These are phyloP conservation scores for Pseudococcus longispinus DNA, from an alignment of 2,888 invertebrate species.

Conservation along the genomic window DNA sequence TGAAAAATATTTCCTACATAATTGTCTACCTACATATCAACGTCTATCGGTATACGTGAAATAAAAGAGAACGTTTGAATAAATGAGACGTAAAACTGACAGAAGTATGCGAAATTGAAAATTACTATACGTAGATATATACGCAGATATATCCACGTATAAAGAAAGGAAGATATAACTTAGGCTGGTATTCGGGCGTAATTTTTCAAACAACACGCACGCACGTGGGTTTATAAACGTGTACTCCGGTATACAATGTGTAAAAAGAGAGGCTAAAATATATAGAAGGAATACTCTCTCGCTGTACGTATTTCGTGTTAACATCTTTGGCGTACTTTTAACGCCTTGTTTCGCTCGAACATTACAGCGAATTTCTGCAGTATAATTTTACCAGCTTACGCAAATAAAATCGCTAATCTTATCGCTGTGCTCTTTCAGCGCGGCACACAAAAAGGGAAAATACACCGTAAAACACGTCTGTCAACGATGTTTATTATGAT, in stretches of 20 bases:
- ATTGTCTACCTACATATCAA: not conserved
- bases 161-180: not conserved
- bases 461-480: constrained; percentile 34
- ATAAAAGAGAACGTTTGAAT: not conserved
- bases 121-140: not conserved
- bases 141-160: not conserved
- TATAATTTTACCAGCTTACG: constrained; percentile 37
- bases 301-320: not conserved
- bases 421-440: not conserved
- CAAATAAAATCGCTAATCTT: constrained; percentile 42
- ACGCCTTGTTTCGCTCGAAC: constrained; percentile 28
- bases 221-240: not conserved
- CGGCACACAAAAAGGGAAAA: not conserved
- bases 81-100: constrained; percentile 34
- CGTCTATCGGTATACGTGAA: too few species aligned
- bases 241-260: not conserved
- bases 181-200: not conserved
- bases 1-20: not conserved
- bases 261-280: not conserved
- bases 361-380: constrained; percentile 25
- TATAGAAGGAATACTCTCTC: not conserved
- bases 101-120: constrained; percentile 26
- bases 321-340: constrained; percentile 24
- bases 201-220: not conserved
- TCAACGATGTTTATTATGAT: constrained; percentile 45